Conservation (phyloP, 1,140 invertebrate genomes). For the Drosophila tsacasi region DNA sequence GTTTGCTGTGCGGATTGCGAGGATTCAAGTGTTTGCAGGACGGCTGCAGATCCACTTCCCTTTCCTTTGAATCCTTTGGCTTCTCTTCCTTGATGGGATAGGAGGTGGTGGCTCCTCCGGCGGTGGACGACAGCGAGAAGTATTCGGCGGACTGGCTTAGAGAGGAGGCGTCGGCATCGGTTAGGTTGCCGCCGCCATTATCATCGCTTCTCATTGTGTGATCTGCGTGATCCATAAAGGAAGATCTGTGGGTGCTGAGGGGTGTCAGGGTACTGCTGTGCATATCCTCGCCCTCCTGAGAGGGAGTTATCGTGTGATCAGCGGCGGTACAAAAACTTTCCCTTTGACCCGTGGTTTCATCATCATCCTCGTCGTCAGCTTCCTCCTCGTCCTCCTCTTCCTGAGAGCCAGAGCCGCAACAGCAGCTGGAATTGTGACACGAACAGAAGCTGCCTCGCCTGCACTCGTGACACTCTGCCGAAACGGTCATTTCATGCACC, state of each 20-base stretch:
- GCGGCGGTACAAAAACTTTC: conserved; percentile 72
- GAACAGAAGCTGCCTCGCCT: conserved; percentile 65
- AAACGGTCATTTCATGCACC: conserved; percentile 59
- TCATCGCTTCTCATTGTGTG: conserved; percentile 69
- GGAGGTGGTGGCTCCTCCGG: conserved; percentile 17
- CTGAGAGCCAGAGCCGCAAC: conserved; percentile 52
- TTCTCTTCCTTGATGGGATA: conserved; percentile 19
- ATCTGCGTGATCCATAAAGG: conserved; percentile 48
- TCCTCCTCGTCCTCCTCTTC: conserved; percentile 39
- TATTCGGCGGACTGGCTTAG: conserved; percentile 81
- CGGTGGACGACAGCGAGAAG: conserved; percentile 70
- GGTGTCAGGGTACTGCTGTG: conserved; percentile 79
- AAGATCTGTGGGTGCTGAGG: conserved; percentile 53
- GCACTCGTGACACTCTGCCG: conserved; percentile 78
- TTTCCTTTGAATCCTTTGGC: conserved; percentile 7
- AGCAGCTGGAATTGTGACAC: conserved; percentile 69
- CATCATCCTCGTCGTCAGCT: conserved; percentile 55
- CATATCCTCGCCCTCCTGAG: conserved; percentile 55
- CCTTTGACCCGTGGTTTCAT: conserved; percentile 64
- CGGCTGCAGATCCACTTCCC: conserved; percentile 16
- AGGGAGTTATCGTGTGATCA: conserved; percentile 71
- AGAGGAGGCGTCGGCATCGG: conserved; percentile 75
- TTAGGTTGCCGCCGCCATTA: conserved; percentile 39
- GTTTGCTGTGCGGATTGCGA: conserved; percentile 61
- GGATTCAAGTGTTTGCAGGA: conserved; percentile 59